phyloP scores from a whole-genome alignment of 2,888 invertebrate species.

The Cerastoderma edule region DNA sequence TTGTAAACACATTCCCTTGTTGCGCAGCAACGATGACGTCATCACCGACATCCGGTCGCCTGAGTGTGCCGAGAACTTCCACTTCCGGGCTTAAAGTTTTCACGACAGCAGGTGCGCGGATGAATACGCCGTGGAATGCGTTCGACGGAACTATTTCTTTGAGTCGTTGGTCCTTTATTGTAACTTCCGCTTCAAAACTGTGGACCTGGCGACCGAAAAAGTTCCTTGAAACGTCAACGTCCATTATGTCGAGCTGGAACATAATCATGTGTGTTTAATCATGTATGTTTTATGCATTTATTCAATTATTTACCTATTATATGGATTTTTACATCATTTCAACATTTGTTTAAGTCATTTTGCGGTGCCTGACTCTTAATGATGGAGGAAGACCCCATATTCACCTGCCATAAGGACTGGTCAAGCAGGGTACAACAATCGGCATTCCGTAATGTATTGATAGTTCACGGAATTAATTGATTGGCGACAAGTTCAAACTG shows the following conservation, averaged over 20 bases:
- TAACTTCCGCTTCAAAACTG: conserved; percentile 72
- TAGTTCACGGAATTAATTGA: too few species aligned
- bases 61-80: conserved; percentile 65
- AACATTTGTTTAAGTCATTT: too few species aligned
- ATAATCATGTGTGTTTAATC: too few species aligned
- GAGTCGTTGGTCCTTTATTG: conserved; percentile 52
- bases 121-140: conserved; percentile 72
- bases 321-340: too few species aligned
- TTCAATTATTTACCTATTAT: too few species aligned
- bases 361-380: too few species aligned
- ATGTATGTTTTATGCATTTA: too few species aligned
- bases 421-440: too few species aligned
- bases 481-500: too few species aligned
- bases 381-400: too few species aligned
- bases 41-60: conserved; percentile 39
- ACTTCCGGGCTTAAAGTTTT: conserved; percentile 61
- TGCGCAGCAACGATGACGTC: conserved; percentile 72
- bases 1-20: conserved; percentile 72
- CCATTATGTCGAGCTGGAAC: conserved; percentile 71
- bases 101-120: conserved; percentile 76
- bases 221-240: conserved; percentile 72
- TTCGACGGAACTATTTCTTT: conserved; percentile 31
- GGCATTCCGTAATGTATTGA: too few species aligned
- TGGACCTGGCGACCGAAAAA: conserved; percentile 76
- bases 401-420: too few species aligned